These are phyloP conservation scores for Marmota monax DNA, from an alignment of 2,113 vertebrate genomes.

Conservation along the genomic window DNA sequence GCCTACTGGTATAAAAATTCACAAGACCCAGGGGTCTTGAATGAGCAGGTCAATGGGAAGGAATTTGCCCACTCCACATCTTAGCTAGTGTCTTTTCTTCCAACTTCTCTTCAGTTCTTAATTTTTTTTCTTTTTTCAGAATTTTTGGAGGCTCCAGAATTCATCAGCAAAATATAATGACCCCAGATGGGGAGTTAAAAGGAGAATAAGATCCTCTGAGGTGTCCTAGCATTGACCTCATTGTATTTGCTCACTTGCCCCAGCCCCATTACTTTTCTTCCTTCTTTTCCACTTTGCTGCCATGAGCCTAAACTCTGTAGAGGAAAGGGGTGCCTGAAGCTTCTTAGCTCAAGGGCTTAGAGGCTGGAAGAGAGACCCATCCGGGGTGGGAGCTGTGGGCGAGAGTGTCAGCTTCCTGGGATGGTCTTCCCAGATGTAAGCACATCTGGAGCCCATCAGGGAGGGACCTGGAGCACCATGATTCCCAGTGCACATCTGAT, in stretches of 20 bases:
- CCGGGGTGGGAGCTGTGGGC: slow-evolving; percentile 67
- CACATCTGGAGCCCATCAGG: slow-evolving; percentile 85
- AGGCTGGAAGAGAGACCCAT: slow-evolving; percentile 57
- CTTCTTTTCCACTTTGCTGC: background rate
- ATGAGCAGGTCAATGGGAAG: background rate
- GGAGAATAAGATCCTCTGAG: slow-evolving; percentile 54
- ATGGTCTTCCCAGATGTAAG: slow-evolving; percentile 82
- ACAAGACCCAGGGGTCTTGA: background rate
- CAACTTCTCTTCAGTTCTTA: background rate
- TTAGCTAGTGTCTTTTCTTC: slow-evolving; percentile 28
- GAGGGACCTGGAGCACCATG: slow-evolving; percentile 77
- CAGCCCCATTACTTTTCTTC: background rate
- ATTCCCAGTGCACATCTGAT: slow-evolving; percentile 72
- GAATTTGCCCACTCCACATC: background rate
- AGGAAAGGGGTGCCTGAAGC: slow-evolving; percentile 31
- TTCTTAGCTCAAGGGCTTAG: slow-evolving; percentile 52
- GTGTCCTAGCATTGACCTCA: slow-evolving; percentile 45
- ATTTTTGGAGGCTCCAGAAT: slow-evolving; percentile 33
- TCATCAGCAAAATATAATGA: slow-evolving; percentile 44
- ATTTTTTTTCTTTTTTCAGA: background rate
- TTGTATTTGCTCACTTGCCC: slow-evolving; percentile 43
- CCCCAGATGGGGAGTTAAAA: slow-evolving; percentile 65
- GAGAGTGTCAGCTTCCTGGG: slow-evolving; percentile 74
- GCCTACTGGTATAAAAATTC: background rate
- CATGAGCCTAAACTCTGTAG: slow-evolving; percentile 8